phyloP scores from a whole-genome alignment of 2,888 invertebrate species.

The Carabus problematicus region DNA sequence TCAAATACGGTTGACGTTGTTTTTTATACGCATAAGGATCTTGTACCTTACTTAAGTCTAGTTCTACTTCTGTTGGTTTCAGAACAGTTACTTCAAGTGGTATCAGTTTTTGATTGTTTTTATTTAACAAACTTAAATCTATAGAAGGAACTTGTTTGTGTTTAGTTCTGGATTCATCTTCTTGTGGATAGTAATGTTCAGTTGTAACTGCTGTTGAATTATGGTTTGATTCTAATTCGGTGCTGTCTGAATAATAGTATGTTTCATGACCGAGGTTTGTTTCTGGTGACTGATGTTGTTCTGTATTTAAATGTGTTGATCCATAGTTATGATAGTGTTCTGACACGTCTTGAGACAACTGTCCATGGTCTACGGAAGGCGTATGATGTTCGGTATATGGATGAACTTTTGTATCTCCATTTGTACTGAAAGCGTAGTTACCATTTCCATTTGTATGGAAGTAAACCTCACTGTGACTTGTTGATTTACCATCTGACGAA shows the following conservation, averaged over 20 bases:
- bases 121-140: constrained; percentile 48
- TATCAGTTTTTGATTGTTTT: constrained; percentile 47
- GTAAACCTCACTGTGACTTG: constrained; percentile 48
- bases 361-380: constrained; percentile 40
- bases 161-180: neutral
- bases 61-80: constrained; percentile 52
- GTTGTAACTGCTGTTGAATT: constrained; percentile 45
- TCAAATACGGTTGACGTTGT: constrained; percentile 12
- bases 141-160: constrained; percentile 48
- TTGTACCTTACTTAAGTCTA: constrained; percentile 44
- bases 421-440: constrained; percentile 44
- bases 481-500: constrained; percentile 47
- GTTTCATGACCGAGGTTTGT: constrained; percentile 18
- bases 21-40: constrained; percentile 19
- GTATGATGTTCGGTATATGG: constrained; percentile 29
- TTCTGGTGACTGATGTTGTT: constrained; percentile 11
- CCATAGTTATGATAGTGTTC: constrained; percentile 25
- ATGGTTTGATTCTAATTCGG: constrained; percentile 43
- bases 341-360: constrained; percentile 41
- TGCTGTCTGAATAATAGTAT: constrained; percentile 29
- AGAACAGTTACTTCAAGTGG: constrained; percentile 51
- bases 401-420: constrained; percentile 14
- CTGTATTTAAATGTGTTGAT: too few relatives aligned
- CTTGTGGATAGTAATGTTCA: neutral
- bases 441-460: constrained; percentile 42